These are phyloP conservation scores for Drosophila ohnishii DNA, from an alignment of 1,140 invertebrate species.

Conservation along the genomic window DNA sequence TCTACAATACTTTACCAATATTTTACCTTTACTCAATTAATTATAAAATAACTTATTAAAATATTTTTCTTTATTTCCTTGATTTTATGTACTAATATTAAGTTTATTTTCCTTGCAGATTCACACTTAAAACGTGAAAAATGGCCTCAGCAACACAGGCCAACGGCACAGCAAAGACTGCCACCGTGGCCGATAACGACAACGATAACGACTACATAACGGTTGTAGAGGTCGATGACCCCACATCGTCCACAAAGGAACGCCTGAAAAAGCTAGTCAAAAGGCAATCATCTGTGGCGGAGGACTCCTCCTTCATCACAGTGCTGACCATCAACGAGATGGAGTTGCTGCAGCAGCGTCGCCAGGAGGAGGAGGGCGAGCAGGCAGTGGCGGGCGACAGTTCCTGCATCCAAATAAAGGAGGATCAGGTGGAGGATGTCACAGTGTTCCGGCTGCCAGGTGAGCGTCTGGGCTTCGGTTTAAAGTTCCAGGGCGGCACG, in stretches of 20 bases:
- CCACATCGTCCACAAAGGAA: constrained; percentile 73
- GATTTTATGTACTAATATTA: background rate
- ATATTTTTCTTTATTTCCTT: background rate
- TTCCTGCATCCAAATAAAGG: background rate
- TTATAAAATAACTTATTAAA: background rate
- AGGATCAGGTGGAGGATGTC: constrained; percentile 85
- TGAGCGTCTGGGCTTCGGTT: constrained; percentile 93
- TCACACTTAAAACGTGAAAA: constrained; percentile 12
- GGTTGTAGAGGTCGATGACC: constrained; percentile 87
- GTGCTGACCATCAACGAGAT: constrained; percentile 77
- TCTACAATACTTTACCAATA: background rate
- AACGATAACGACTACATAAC: constrained; percentile 85
- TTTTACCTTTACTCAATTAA: background rate
- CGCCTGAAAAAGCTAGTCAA: constrained; percentile 82
- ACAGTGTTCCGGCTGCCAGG: constrained; percentile 92
- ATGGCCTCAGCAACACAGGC: constrained; percentile 43
- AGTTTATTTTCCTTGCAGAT: background rate
- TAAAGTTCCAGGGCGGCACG: constrained; percentile 95
- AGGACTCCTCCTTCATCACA: constrained; percentile 79
- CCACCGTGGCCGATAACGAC: constrained; percentile 83
- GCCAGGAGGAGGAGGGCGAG: constrained; percentile 23
- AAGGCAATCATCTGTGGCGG: constrained; percentile 76
- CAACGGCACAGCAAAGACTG: constrained; percentile 34
- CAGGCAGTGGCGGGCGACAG: background rate
- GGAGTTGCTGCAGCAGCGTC: constrained; percentile 60